A percentile compares a stretch with the other conserved stretches of the same genome.
Evolutionary conservation across 1,140 invertebrate species (phyloP).

Genomic region (Diplogasteroides magnus): DNA sequence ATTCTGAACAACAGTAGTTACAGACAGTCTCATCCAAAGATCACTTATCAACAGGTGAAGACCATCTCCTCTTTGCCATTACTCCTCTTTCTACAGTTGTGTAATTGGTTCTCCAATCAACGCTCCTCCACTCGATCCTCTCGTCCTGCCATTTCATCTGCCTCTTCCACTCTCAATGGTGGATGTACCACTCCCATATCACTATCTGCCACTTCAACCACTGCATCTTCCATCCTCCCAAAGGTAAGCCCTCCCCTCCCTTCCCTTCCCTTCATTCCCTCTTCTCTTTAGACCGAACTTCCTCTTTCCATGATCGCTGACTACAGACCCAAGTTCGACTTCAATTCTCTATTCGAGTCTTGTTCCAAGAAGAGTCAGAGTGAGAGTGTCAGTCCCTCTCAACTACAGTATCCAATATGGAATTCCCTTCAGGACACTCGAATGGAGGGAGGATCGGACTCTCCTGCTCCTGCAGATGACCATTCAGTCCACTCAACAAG

Average conservation of each 20-base stretch:
- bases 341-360: constrained; percentile 20
- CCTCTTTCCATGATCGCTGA: constrained; percentile 8
- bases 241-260: constrained; percentile 3
- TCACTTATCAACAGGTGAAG: constrained; percentile 35
- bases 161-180: neutral
- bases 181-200: constrained; percentile 10
- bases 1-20: constrained; percentile 39
- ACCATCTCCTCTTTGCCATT: neutral
- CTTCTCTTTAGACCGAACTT: neutral
- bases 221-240: constrained; percentile 12
- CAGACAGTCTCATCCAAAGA: constrained; percentile 43
- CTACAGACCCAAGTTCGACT: constrained; percentile 34
- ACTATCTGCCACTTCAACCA: constrained; percentile 1
- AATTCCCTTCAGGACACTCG: no score
- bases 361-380: neutral
- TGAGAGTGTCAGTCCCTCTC: constrained; percentile 7
- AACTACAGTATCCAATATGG: no score
- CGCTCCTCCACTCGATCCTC: constrained; percentile 29
- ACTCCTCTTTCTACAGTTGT: constrained; percentile 38
- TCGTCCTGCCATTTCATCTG: no score
- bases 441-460: constrained; percentile 52
- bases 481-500: constrained; percentile 43
- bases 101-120: constrained; percentile 53
- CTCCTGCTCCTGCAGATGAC: constrained; percentile 48
- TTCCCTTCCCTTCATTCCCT: no score